Conservation (phyloP, 1,140 invertebrate species). For the Hormaphis cornu region DNA sequence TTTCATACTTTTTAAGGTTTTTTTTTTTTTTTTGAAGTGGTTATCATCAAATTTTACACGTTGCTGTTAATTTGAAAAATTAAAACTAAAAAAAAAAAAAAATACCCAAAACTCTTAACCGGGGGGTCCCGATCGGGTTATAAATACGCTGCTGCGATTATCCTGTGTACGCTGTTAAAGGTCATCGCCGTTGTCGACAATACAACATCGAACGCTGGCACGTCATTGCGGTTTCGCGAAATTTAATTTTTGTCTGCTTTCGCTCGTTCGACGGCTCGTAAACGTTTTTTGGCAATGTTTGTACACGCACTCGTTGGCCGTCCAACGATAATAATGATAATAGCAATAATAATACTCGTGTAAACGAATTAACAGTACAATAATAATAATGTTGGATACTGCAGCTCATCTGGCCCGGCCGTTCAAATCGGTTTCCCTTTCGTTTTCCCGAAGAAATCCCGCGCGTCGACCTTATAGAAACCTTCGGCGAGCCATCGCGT, state of each 20-base stretch:
- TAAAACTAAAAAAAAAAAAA: too few relatives aligned
- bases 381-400: too few relatives aligned
- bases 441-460: not conserved
- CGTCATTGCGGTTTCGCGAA: not conserved
- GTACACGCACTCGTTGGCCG: not conserved
- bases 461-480: not conserved
- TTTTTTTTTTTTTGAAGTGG: too few relatives aligned
- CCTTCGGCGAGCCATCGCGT: too few relatives aligned
- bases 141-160: too few relatives aligned
- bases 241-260: not conserved
- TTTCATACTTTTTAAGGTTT: too few relatives aligned
- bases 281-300: slow-evolving; percentile 8
- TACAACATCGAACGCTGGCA: not conserved
- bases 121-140: too few relatives aligned
- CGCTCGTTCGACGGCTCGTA: slow-evolving; percentile 20
- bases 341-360: not conserved
- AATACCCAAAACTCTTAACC: too few relatives aligned
- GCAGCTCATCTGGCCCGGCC: too few relatives aligned
- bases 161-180: not conserved
- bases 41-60: too few relatives aligned
- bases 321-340: not conserved
- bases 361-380: too few relatives aligned
- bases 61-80: too few relatives aligned
- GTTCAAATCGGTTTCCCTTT: not conserved
- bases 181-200: not conserved